Base-by-base conservation (phyloP, 1,140 invertebrate species). In the Ectropis grisescens region DNA sequence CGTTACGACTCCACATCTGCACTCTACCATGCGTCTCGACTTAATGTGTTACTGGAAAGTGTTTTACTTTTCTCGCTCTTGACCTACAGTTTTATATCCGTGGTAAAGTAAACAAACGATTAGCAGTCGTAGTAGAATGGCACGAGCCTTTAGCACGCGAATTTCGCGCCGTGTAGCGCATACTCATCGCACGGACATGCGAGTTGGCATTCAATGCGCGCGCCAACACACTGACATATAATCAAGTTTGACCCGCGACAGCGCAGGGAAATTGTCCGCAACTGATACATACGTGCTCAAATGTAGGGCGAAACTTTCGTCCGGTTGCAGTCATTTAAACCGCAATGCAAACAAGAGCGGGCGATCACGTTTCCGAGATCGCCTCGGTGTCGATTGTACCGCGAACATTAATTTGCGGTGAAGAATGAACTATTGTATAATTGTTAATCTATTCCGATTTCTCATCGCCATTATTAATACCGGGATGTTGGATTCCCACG, bases 281-380 rank as follows among this genome's bases (percentile, higher is more conserved):
- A 59, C 44, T 57, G 47, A 59, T 61, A 61, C 58, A 61, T 60
- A 61, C 66, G 58, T 60, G 54, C 58, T 50, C 37, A 45, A 30
- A 71, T 69, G 66, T 75, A 61, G 66, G 70, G 58, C 69, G 58
- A 47, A 59, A 71, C 70, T 79, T 78, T 78, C 72, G 62, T 68
- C 57, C 41, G 51, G 49, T 52, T 49, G 47, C 53, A 59, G 54
- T 46, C 51, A 58, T 60, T 61, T 45, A 37, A 59, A 78, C 66
- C 64, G 66, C 69, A 75, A 57, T 57, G 51, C 60, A 79, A 79
- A 74, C 57, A 74, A 67, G 55, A 69, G 47, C 58, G 44, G 6
- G 45, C 42, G 61, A 53, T 72, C 70, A 64, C 67, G 70, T 70
- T 66, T 62, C 45, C 47, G 35, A 59, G 49, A 59, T 65, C 47